Evolutionary conservation across 35 echinoderm and acorn worm genomes (phyloP), one percentile per base, ranked within the genome.

Genomic region (Apostichopus japonicus): DNA sequence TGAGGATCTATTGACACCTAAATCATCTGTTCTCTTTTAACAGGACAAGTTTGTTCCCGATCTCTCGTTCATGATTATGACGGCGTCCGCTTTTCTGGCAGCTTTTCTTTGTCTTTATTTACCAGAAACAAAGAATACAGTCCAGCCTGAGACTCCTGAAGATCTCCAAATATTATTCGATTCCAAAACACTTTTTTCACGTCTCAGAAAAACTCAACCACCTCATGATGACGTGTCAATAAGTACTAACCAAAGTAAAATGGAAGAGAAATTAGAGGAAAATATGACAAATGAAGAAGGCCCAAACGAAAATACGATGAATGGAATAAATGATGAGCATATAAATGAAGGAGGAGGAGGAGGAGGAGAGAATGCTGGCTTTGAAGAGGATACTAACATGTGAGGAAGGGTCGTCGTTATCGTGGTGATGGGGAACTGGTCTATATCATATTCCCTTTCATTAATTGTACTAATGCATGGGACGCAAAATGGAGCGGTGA

Each of bases 21-120:
- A 13, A 5, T 17, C 5, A 17, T 44, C 57, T 1, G 51, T 23
- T 10, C 56, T 57, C 22, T 67, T 6, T 21, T 87, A 57, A 57
- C 86, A 87, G 86, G 86, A 87, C 24, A 87, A 87, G 9, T 71
- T 22, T 67, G 86, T 87, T 65, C 86, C 86, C 27, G 51, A 65
- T 56, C 53, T 87, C n/a, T 87, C 86, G 0, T 71, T 87, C 3
- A 87, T 87, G 19, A 71, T 56, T 23, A 87, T 87, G 86, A 87
- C 56, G 11, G 5, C 25, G 7, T 62, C 86, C 8, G 86, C 86
- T 7, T 87, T 87, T 51, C 56, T 87, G 2, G 54, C 86, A 23
- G 86, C 86, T 1, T 19, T 87, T 65, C 56, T 87, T 5, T 62
- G 56, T 65, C n/a, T 87, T 11, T 71, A 57, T 62, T 23, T 87